phyloP scores from a whole-genome alignment of 2,797 vertebrate species.

The Gobio occitaniae region DNA sequence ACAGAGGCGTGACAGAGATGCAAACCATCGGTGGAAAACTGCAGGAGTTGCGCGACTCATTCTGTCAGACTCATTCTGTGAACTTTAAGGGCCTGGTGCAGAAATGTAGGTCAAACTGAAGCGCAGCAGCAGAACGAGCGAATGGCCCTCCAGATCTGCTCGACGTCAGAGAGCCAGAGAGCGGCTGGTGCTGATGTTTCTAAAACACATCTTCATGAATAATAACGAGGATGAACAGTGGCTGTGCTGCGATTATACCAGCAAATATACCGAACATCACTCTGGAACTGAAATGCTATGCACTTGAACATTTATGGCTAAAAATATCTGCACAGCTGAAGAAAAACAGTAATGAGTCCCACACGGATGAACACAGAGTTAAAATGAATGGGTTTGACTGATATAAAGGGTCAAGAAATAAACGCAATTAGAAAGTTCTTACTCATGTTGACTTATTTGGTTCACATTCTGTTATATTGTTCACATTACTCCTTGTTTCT shows the following conservation, averaged over 20 bases:
- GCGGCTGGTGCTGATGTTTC: not conserved
- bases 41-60: constrained; percentile 48
- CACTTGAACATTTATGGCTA: not conserved
- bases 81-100: not conserved
- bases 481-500: not conserved
- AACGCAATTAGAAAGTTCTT: not conserved
- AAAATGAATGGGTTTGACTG: not conserved
- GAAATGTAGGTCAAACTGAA: constrained; percentile 50
- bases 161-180: not conserved
- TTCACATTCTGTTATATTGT: not conserved
- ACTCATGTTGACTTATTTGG: constrained; percentile 8
- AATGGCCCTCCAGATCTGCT: not conserved
- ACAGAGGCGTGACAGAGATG: not conserved
- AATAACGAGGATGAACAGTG: not conserved
- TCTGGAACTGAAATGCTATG: no score
- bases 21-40: not conserved
- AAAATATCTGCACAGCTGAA: not conserved
- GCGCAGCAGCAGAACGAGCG: not conserved
- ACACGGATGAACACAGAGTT: not conserved
- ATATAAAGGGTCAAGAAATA: not conserved
- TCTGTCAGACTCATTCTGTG: constrained; percentile 18
- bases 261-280: not conserved
- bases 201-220: not conserved
- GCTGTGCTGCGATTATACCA: not conserved
- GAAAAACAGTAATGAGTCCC: not conserved